Percentiles rank a stretch among this genome's conserved stretches.
These are phyloP conservation scores for Channallabes apus DNA, from an alignment of 2,797 vertebrate genomes.

Conservation along the genomic window DNA sequence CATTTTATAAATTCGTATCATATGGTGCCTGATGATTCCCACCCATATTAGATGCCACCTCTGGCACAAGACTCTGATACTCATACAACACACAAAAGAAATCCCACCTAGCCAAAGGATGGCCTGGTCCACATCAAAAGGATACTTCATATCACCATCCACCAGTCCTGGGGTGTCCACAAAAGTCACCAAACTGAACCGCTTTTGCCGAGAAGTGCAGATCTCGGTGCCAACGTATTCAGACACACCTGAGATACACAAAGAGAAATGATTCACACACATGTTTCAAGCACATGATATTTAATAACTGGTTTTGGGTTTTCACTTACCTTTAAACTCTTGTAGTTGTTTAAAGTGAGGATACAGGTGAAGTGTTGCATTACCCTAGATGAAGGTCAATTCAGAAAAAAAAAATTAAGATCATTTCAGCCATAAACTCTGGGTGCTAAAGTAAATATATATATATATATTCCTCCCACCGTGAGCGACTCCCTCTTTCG, in stretches of 20 bases:
- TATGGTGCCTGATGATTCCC: too few species aligned
- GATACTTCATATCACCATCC: slow-evolving; percentile 88
- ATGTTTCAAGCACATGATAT: background rate
- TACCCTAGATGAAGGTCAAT: slow-evolving; percentile 69
- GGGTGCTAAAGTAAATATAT: background rate
- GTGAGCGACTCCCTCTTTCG: slow-evolving; percentile 84
- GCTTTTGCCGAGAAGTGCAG: slow-evolving; percentile 84
- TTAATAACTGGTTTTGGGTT: background rate
- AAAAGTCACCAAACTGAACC: slow-evolving; percentile 84
- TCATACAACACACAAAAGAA: background rate
- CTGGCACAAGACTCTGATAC: background rate
- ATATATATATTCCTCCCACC: slow-evolving; percentile 59
- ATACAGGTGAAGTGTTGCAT: slow-evolving; percentile 85
- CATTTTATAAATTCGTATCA: too few species aligned
- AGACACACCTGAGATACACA: slow-evolving; percentile 72
- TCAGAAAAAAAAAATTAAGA: background rate
- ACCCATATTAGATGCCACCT: too few species aligned
- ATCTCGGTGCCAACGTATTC: slow-evolving; percentile 85
- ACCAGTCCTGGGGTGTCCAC: slow-evolving; percentile 84
- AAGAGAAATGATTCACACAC: background rate
- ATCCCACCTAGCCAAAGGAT: slow-evolving; percentile 81
- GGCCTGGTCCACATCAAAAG: slow-evolving; percentile 84
- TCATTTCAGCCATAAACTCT: background rate
- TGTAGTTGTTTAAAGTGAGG: slow-evolving; percentile 85
- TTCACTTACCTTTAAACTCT: slow-evolving; percentile 78